phyloP scores from a whole-genome alignment of 2,797 vertebrate species.

The Buceros bicornis region DNA sequence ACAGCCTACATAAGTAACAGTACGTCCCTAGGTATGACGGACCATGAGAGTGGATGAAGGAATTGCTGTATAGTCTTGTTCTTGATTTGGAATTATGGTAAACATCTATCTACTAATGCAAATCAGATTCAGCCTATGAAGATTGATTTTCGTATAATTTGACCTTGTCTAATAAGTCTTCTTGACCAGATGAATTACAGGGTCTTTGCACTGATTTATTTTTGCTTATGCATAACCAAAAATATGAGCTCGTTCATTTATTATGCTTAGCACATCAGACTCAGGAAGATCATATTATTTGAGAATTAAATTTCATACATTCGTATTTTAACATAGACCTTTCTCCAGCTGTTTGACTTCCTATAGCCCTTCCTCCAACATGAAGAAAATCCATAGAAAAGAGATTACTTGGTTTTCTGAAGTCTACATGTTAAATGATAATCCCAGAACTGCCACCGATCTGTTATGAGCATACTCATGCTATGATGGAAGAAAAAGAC shows the following conservation, averaged over 20 bases:
- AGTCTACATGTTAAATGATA: neutral
- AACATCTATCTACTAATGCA: slow-evolving; percentile 67
- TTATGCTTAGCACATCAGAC: slow-evolving; percentile 42
- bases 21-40: accelerated
- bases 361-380: neutral
- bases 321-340: neutral
- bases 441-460: neutral
- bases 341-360: neutral
- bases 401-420: neutral
- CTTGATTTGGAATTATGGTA: slow-evolving; percentile 62
- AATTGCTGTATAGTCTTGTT: slow-evolving; percentile 38
- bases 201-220: slow-evolving; percentile 57
- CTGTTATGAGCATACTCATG: neutral
- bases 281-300: neutral
- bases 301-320: slow-evolving; percentile 1
- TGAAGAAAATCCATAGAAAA: neutral
- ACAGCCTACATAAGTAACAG: neutral
- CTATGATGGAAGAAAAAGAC: neutral
- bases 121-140: slow-evolving; percentile 37
- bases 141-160: slow-evolving; percentile 60
- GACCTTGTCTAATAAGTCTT: slow-evolving; percentile 70
- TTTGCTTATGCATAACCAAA: slow-evolving; percentile 55
- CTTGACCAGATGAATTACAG: slow-evolving; percentile 55
- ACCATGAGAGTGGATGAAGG: neutral
- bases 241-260: slow-evolving; percentile 32